Evolutionary conservation across 2,888 invertebrate genomes (phyloP).

Genomic region (Chymomyza procnemis): DNA sequence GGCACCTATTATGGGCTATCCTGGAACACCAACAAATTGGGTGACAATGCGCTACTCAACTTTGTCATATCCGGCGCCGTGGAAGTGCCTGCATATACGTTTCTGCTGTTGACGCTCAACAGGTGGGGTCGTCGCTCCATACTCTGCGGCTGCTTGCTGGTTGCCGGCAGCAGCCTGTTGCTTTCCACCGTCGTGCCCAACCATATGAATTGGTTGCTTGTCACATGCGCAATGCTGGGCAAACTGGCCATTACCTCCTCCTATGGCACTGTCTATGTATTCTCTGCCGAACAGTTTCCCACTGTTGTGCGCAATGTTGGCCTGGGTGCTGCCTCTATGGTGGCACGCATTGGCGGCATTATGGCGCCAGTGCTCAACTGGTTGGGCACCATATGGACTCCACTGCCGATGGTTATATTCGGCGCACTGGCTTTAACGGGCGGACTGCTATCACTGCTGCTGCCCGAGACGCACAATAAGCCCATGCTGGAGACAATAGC

Average conservation of each 20-base stretch:
- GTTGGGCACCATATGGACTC: slow-evolving; percentile 81
- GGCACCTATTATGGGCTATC: slow-evolving; percentile 89
- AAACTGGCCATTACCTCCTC: slow-evolving; percentile 86
- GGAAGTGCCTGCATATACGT: slow-evolving; percentile 86
- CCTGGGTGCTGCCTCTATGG: slow-evolving; percentile 91
- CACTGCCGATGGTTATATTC: slow-evolving; percentile 86
- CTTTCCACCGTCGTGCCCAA: slow-evolving; percentile 81
- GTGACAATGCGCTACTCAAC: slow-evolving; percentile 86
- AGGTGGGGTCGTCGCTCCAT: slow-evolving; percentile 85
- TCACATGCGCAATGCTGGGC: slow-evolving; percentile 84
- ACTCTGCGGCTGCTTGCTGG: slow-evolving; percentile 84
- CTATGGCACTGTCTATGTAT: slow-evolving; percentile 86
- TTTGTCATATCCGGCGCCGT: slow-evolving; percentile 87
- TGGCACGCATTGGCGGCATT: slow-evolving; percentile 87
- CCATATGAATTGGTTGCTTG: slow-evolving; percentile 80
- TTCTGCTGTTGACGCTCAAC: slow-evolving; percentile 84
- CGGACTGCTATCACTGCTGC: slow-evolving; percentile 84
- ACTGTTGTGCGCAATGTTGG: slow-evolving; percentile 90
- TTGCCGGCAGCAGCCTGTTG: slow-evolving; percentile 82
- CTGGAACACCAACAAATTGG: slow-evolving; percentile 86
- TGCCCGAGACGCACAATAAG: slow-evolving; percentile 89
- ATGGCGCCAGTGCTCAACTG: slow-evolving; percentile 88
- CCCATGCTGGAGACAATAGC: slow-evolving; percentile 89
- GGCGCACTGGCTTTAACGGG: slow-evolving; percentile 86
- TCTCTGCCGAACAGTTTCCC: slow-evolving; percentile 87